Evolutionary conservation across 2,888 invertebrate genomes (phyloP).

Genomic region (Ectemnius cavifrons): DNA sequence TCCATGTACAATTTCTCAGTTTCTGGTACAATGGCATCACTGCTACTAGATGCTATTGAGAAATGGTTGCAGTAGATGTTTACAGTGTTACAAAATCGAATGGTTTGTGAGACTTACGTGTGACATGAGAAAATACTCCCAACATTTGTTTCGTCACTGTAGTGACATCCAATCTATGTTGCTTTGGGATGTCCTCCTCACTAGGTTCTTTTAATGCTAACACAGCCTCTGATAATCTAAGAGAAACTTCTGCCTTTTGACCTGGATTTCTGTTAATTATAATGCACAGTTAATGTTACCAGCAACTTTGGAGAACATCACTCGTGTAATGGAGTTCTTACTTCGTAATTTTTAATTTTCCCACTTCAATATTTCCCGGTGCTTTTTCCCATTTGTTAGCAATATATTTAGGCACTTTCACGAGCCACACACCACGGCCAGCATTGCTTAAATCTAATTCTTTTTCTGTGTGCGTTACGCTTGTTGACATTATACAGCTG

Average conservation of each 20-base stretch:
- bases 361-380: constrained; percentile 94
- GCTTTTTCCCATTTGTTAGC: constrained; percentile 97
- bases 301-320: constrained; percentile 6
- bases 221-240: constrained; percentile 90
- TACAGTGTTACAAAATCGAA: constrained; percentile 6
- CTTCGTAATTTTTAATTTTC: constrained; percentile 92
- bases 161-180: constrained; percentile 94
- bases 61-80: constrained; percentile 22
- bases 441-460: constrained; percentile 94
- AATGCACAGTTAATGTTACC: neutral
- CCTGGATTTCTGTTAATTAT: constrained; percentile 80
- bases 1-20: constrained; percentile 92
- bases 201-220: constrained; percentile 87
- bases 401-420: constrained; percentile 97
- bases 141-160: constrained; percentile 94
- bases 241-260: constrained; percentile 92
- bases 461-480: constrained; percentile 83
- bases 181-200: constrained; percentile 91
- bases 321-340: constrained; percentile 70
- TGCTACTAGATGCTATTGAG: constrained; percentile 80
- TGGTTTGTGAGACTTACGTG: constrained; percentile 80
- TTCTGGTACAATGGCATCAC: constrained; percentile 86
- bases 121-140: constrained; percentile 93
- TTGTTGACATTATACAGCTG: constrained; percentile 68
- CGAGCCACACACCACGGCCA: constrained; percentile 96